These are phyloP conservation scores for Aphelinus certus DNA, from an alignment of 1,140 invertebrate species.

Conservation along the genomic window DNA sequence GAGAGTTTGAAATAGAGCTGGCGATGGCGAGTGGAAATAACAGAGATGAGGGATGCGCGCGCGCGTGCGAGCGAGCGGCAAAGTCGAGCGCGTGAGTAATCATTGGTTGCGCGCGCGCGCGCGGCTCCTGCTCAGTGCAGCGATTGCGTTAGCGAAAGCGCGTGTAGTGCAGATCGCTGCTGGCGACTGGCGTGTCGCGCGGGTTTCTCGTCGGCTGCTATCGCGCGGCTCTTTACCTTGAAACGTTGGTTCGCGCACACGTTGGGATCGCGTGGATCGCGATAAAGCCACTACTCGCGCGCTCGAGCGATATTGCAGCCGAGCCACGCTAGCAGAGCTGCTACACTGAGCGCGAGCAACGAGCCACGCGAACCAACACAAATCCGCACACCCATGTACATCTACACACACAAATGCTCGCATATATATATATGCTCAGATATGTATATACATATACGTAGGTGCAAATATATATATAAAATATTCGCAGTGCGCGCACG, in stretches of 20 bases:
- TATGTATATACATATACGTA: constrained; percentile 15
- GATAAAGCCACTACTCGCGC: constrained; percentile 13
- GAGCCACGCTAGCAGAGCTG: constrained; percentile 48
- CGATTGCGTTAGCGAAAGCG: no score
- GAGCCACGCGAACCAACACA: no score
- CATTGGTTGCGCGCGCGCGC: not conserved
- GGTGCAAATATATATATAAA: no score
- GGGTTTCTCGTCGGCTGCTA: constrained; percentile 14
- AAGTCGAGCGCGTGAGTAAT: not conserved
- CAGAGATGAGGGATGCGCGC: not conserved
- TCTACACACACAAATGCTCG: constrained; percentile 49
- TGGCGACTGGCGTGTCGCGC: constrained; percentile 4
- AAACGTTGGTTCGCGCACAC: constrained; percentile 11
- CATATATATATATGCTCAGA: constrained; percentile 35
- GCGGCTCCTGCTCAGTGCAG: no score
- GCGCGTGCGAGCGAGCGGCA: not conserved
- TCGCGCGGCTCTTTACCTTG: constrained; percentile 38
- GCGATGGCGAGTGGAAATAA: no score
- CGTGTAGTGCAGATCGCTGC: constrained; percentile 4
- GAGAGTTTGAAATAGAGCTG: no score
- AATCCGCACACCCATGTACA: constrained; percentile 49
- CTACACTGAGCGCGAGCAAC: constrained; percentile 17
- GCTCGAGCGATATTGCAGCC: constrained; percentile 25
- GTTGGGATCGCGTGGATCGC: constrained; percentile 36
- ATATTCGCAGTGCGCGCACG: constrained; percentile 2